Percentiles rank a stretch among this genome's conserved stretches.
These are phyloP conservation scores for Percina caprodes DNA, from an alignment of 2,113 vertebrate genomes.

Conservation along the genomic window DNA sequence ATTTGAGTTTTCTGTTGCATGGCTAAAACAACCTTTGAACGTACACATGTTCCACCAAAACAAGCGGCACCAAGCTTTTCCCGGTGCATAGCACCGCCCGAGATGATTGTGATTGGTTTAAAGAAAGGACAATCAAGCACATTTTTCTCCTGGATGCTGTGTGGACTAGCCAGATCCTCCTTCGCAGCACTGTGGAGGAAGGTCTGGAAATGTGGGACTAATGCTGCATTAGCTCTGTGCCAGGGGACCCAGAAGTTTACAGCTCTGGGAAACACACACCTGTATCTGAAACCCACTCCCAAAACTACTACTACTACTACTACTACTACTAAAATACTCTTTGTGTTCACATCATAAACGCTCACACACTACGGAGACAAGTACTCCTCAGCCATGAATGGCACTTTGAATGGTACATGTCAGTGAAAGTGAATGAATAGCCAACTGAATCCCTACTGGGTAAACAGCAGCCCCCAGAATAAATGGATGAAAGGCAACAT, in stretches of 20 bases:
- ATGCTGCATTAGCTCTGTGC: constrained; percentile 30
- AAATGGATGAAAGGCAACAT: constrained; percentile 45
- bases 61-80: no score
- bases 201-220: not conserved
- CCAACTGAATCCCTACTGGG: constrained; percentile 35
- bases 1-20: no score
- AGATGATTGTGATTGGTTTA: no score
- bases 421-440: constrained; percentile 45
- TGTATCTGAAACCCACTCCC: constrained; percentile 28
- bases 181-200: no score
- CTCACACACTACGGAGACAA: not conserved
- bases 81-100: no score
- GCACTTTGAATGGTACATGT: constrained; percentile 2
- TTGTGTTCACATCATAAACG: constrained; percentile 12
- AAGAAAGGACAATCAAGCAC: no score
- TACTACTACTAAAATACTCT: not conserved
- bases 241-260: constrained; percentile 41
- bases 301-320: no score
- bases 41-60: no score
- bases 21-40: no score
- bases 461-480: constrained; percentile 31
- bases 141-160: no score
- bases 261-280: constrained; percentile 45
- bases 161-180: no score
- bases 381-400: not conserved